phyloP scores from a whole-genome alignment of 2,113 vertebrate genomes.

The Engystomops pustulosus region DNA sequence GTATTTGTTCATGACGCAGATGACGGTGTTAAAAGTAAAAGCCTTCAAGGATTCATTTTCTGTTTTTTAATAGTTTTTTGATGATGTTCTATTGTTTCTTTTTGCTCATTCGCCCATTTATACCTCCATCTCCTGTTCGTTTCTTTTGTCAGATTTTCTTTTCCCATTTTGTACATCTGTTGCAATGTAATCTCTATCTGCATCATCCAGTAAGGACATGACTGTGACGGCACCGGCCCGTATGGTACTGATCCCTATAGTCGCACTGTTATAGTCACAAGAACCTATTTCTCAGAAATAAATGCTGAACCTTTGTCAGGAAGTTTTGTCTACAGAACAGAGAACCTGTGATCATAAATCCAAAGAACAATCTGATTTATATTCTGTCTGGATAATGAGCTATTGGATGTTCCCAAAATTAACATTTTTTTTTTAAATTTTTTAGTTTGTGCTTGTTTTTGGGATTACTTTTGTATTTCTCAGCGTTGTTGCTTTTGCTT shows the following conservation, averaged over 20 bases:
- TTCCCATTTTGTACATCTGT: background rate
- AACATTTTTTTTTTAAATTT: background rate
- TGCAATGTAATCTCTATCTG: background rate
- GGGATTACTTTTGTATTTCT: too few species aligned
- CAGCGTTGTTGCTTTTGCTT: too few species aligned
- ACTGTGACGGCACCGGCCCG: too few species aligned
- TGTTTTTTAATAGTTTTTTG: slow-evolving; percentile 61
- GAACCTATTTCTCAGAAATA: slow-evolving; percentile 18
- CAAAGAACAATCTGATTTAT: background rate
- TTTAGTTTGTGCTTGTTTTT: background rate
- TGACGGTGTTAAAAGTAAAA: slow-evolving; percentile 62
- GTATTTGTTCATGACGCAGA: slow-evolving; percentile 80
- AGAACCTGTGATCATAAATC: background rate
- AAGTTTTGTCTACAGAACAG: background rate
- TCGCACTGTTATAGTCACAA: background rate
- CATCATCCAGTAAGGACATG: too few species aligned
- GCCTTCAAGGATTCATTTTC: slow-evolving; percentile 68
- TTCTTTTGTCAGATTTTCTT: background rate
- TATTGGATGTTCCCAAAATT: background rate
- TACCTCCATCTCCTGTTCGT: slow-evolving; percentile 40
- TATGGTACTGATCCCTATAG: too few species aligned
- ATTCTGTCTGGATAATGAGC: background rate
- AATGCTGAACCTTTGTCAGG: slow-evolving; percentile 35
- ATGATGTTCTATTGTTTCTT: slow-evolving; percentile 64
- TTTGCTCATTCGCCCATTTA: slow-evolving; percentile 37